A percentile compares a stretch with the other conserved stretches of the same genome.
Evolutionary conservation across 2,888 invertebrate species (phyloP).

Genomic region (Amblyjoppa fuscipennis): DNA sequence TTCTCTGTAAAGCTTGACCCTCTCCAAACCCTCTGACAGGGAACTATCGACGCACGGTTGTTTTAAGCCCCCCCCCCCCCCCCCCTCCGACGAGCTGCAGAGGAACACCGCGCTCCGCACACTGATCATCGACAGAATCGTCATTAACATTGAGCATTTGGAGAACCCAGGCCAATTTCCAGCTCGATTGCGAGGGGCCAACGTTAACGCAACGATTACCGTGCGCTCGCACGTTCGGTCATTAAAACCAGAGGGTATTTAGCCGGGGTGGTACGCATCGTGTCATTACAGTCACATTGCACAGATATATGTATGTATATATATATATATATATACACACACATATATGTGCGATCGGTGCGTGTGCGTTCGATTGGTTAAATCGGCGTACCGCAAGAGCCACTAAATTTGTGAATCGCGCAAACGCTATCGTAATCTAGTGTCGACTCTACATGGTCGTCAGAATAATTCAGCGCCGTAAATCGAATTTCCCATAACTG

Average conservation of each 20-base stretch:
- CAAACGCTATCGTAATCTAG: slow-evolving; percentile 13
- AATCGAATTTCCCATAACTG: background rate
- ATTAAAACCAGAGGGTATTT: slow-evolving; percentile 60
- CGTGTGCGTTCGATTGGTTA: slow-evolving; percentile 31
- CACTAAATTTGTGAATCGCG: slow-evolving; percentile 49
- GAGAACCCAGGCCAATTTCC: slow-evolving; percentile 23
- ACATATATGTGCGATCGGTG: background rate
- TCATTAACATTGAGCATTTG: slow-evolving; percentile 65
- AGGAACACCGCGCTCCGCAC: slow-evolving; percentile 10
- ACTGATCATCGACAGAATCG: slow-evolving; percentile 62
- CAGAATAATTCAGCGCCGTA: background rate
- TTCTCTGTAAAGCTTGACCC: slow-evolving; percentile 19
- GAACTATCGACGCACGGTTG: slow-evolving; percentile 55
- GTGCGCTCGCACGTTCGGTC: slow-evolving; percentile 65
- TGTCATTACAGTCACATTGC: slow-evolving; percentile 33
- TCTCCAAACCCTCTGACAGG: slow-evolving; percentile 1
- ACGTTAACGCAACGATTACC: slow-evolving; percentile 60
- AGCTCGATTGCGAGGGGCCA: slow-evolving; percentile 14
- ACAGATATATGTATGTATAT: slow-evolving; percentile 9
- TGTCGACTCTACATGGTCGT: background rate
- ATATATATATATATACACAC: slow-evolving; percentile 21
- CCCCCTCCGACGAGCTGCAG: background rate
- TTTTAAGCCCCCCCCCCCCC: slow-evolving; percentile 52
- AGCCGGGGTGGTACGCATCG: slow-evolving; percentile 34
- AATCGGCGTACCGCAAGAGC: slow-evolving; percentile 34